These are phyloP conservation scores for Epizoanthus ramosus DNA, from an alignment of 92 coral and sea anemone species.

Conservation along the genomic window DNA sequence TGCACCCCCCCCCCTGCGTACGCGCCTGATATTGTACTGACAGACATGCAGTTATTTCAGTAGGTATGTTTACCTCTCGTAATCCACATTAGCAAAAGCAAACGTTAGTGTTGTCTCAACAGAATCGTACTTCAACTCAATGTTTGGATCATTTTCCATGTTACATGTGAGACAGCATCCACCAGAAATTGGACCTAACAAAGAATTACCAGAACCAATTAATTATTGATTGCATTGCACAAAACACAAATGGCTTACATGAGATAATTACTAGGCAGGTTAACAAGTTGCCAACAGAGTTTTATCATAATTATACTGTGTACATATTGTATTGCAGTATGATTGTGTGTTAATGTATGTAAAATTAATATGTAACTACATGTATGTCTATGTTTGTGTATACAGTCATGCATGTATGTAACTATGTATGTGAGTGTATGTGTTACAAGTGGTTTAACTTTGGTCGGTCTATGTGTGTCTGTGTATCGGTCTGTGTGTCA, in stretches of 20 bases:
- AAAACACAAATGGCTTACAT: neutral
- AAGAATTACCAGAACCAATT: neutral
- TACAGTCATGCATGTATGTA: no score
- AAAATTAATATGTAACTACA: no score
- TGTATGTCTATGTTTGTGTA: no score
- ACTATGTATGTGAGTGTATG: no score
- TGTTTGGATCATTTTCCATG: conserved; percentile 86
- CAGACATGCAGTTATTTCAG: no score
- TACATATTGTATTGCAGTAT: no score
- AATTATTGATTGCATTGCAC: neutral
- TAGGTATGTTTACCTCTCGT: conserved; percentile 46
- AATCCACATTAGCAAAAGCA: conserved; percentile 87
- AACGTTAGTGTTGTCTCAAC: conserved; percentile 74
- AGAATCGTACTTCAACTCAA: conserved; percentile 57
- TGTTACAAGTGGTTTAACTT: no score
- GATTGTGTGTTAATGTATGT: no score
- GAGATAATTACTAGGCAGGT: neutral
- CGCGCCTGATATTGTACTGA: no score
- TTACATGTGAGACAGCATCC: conserved; percentile 95
- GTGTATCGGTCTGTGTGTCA: no score
- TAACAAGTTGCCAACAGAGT: neutral
- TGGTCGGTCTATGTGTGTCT: no score
- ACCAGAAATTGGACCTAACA: conserved; percentile 93
- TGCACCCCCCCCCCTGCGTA: no score
- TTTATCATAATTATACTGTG: neutral